Evolutionary conservation across 2,888 invertebrate genomes (phyloP).

Genomic region (Lycia hirtaria): DNA sequence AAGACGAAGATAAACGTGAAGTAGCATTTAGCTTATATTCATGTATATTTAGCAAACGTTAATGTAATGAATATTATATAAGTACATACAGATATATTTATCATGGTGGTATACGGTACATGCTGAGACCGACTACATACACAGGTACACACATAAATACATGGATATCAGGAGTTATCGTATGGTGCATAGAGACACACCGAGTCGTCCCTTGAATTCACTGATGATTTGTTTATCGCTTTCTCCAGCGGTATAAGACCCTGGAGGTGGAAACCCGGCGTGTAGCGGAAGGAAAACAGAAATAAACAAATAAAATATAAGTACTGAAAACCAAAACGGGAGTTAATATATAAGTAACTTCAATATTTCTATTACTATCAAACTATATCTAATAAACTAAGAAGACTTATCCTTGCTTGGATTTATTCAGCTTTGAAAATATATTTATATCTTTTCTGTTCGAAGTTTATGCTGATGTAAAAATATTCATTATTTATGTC

Average conservation of each 20-base stretch:
- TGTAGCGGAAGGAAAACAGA: constrained; percentile 73
- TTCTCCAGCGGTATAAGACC: constrained; percentile 83
- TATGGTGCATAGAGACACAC: constrained; percentile 79
- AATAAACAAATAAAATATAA: constrained; percentile 69
- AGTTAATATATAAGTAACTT: constrained; percentile 52
- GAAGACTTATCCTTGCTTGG: constrained; percentile 75
- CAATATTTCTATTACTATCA: constrained; percentile 72
- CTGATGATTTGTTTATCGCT: constrained; percentile 83
- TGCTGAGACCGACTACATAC: constrained; percentile 75
- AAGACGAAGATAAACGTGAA: constrained; percentile 9
- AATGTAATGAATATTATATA: constrained; percentile 27
- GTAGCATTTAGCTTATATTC: constrained; percentile 21
- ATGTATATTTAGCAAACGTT: constrained; percentile 30
- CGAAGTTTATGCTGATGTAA: constrained; percentile 8
- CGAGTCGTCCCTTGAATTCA: constrained; percentile 80
- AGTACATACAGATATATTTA: constrained; percentile 27
- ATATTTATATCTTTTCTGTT: constrained; percentile 14
- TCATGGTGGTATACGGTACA: constrained; percentile 62
- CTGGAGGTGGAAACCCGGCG: constrained; percentile 74
- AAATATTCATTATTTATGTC: not conserved
- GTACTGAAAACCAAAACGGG: constrained; percentile 62
- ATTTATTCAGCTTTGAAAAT: constrained; percentile 18
- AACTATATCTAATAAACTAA: constrained; percentile 75
- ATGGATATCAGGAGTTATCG: constrained; percentile 63
- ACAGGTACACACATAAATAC: constrained; percentile 69